Conservation (phyloP, 30 jellyfish, hydroid and myxozoan species). For the Sanderia malayensis region DNA sequence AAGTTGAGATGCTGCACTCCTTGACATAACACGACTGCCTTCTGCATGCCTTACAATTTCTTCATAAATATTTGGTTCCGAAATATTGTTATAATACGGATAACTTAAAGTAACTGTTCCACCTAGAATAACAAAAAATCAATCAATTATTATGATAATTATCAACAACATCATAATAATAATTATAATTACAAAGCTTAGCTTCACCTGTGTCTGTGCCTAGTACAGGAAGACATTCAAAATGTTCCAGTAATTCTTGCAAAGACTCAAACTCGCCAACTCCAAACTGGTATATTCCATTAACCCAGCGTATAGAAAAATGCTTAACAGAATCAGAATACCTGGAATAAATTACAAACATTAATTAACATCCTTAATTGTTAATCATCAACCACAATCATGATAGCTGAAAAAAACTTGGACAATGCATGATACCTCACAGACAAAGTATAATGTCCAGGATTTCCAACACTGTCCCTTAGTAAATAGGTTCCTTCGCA, state of each 20-base stretch:
- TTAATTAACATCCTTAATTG: no score
- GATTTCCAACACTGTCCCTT: constrained; percentile 53
- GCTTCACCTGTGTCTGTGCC: constrained; percentile 81
- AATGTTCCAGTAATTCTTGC: constrained; percentile 76
- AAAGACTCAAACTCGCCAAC: constrained; percentile 68
- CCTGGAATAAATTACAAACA: no score
- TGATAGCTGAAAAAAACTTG: no score
- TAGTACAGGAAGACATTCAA: constrained; percentile 78
- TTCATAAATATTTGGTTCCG: constrained; percentile 78
- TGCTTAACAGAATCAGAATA: constrained; percentile 81
- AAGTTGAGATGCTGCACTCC: background rate
- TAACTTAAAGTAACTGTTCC: constrained; percentile 67
- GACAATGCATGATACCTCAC: constrained; percentile 87
- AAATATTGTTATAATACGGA: constrained; percentile 68
- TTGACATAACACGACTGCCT: constrained; percentile 48
- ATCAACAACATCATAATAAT: background rate
- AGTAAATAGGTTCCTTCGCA: constrained; percentile 77
- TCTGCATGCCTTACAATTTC: constrained; percentile 87
- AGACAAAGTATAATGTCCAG: constrained; percentile 76
- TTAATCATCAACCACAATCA: no score
- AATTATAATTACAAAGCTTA: background rate
- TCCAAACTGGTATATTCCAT: constrained; percentile 63
- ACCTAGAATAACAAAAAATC: constrained; percentile 51
- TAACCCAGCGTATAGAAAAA: constrained; percentile 46
- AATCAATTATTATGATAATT: background rate